Base-by-base conservation (phyloP, 1,140 invertebrate species). In the Drosophila parvula region DNA sequence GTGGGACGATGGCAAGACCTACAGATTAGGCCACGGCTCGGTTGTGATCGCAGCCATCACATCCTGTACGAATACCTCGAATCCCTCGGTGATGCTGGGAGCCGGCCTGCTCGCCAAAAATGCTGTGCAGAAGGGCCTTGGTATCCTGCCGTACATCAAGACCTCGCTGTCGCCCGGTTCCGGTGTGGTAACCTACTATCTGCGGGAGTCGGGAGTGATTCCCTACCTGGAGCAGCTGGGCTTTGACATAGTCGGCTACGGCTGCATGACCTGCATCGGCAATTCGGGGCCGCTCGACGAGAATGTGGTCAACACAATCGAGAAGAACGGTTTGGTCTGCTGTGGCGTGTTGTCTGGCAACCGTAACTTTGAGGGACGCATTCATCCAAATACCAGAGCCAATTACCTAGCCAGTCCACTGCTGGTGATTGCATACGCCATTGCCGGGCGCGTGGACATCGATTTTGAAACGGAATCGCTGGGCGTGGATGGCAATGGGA, bases 191-290 rank as follows among this genome's bases (percentile, higher is more conserved):
- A 99, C 98, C 0, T 99, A 99, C 92, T 99, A 99, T 93, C 93
- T 99, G 0, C 93, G 93, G 81, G 94, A 95, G 89, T 95, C 94
- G 38, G 98, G 98, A 1, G 97, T 99, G 6, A 95, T 97, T 27
- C 96, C 97, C 0, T 96, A 95, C 86, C 92, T 99, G 36, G 95
- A 96, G 69, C 94, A 97, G 91, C 93, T 99, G 12, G 98, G 98
- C 8, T 99, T 99, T 92, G 95, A 98, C 83, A 96, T 98, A 51
- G 96, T 97, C 18, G 98, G 98, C 12, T 99, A 98, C 91, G 96
- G 98, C 1, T 99, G 98, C 93, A 99, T 99, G 98, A 99, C 98
- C 0, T 99, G 98, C 92, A 99, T 99, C 74, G 99, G 99, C 10
- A 99, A 99, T 92, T 97, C 96, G 53, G 98, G 98, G 3, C 98